phyloP scores from a whole-genome alignment of 2,888 invertebrate species.

The Pilophorus perplexus region DNA sequence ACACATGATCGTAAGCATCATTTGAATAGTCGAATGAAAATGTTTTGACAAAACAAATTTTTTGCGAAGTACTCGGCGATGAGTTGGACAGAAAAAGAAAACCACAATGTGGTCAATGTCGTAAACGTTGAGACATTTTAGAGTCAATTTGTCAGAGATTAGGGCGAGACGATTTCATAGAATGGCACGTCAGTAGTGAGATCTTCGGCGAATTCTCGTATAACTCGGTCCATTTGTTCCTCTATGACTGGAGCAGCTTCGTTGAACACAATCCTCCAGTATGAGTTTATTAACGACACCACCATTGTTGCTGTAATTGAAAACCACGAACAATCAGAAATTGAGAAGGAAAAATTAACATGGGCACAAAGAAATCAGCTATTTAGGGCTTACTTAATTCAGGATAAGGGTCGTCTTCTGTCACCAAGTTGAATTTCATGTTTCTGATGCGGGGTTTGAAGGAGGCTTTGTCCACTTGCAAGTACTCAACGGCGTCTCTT shows the following conservation, averaged over 20 bases:
- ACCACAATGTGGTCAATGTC: too few relatives aligned
- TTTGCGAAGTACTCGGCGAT: too few relatives aligned
- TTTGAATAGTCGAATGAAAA: too few relatives aligned
- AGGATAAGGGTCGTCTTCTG: conserved; percentile 22
- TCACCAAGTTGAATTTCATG: conserved; percentile 13
- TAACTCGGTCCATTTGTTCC: conserved; percentile 14
- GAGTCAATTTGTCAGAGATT: too few relatives aligned
- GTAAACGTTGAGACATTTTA: too few relatives aligned
- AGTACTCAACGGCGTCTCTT: conserved; percentile 11
- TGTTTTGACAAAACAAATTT: too few relatives aligned
- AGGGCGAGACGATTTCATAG: conserved; percentile 21
- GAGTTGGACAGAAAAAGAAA: too few relatives aligned
- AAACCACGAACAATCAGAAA: too few relatives aligned
- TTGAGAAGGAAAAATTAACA: neutral
- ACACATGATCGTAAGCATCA: too few relatives aligned
- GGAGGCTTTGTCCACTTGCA: conserved; percentile 24
- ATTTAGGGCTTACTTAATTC: conserved; percentile 19
- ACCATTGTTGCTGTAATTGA: conserved; percentile 32
- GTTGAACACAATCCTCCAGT: conserved; percentile 20
- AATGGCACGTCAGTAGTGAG: conserved; percentile 17
- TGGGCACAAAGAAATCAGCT: neutral
- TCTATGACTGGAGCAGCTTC: conserved; percentile 21
- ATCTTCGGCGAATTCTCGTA: conserved; percentile 18
- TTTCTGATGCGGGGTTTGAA: conserved; percentile 21
- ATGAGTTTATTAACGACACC: conserved; percentile 12